Conservation (phyloP, 2,888 invertebrate species). For the Drosophila neonasuta region DNA sequence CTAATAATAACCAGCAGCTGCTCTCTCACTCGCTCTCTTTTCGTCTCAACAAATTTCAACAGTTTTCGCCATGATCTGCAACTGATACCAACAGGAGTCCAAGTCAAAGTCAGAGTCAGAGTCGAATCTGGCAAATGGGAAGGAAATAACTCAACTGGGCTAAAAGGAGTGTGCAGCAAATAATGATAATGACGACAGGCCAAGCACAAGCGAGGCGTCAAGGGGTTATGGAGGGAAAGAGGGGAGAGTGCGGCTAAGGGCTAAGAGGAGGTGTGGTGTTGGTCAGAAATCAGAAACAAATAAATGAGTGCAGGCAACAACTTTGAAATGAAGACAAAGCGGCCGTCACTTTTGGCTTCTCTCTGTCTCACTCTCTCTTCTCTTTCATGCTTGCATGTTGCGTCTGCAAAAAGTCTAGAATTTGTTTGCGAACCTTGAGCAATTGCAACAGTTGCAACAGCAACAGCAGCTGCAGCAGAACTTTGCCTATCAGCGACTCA, state of each 20-base stretch:
- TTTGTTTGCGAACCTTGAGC: constrained; percentile 53
- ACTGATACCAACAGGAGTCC: constrained; percentile 61
- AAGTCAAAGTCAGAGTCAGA: constrained; percentile 18
- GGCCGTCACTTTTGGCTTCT: constrained; percentile 47
- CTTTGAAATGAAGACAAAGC: constrained; percentile 76
- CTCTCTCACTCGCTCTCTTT: not conserved
- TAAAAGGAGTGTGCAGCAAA: constrained; percentile 52
- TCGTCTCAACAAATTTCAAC: constrained; percentile 43
- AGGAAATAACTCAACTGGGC: constrained; percentile 61
- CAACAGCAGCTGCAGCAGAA: constrained; percentile 17
- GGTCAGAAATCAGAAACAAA: constrained; percentile 76
- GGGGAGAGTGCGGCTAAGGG: not conserved
- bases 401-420: constrained; percentile 55
- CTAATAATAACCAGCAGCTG: constrained; percentile 69
- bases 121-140: constrained; percentile 61
- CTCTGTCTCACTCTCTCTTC: not conserved
- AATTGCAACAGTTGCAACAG: constrained; percentile 1
- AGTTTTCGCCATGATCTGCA: constrained; percentile 58
- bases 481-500: constrained; percentile 33
- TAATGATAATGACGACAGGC: constrained; percentile 71
- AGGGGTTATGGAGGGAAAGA: not conserved
- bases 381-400: not conserved
- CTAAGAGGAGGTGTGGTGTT: constrained; percentile 61
- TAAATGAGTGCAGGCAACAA: constrained; percentile 76
- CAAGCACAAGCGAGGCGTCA: constrained; percentile 16